Percentiles rank a stretch among this genome's conserved stretches.
phyloP scores from a whole-genome alignment of 2,113 vertebrate species.

The Gnathonemus echidnorhynchus region DNA sequence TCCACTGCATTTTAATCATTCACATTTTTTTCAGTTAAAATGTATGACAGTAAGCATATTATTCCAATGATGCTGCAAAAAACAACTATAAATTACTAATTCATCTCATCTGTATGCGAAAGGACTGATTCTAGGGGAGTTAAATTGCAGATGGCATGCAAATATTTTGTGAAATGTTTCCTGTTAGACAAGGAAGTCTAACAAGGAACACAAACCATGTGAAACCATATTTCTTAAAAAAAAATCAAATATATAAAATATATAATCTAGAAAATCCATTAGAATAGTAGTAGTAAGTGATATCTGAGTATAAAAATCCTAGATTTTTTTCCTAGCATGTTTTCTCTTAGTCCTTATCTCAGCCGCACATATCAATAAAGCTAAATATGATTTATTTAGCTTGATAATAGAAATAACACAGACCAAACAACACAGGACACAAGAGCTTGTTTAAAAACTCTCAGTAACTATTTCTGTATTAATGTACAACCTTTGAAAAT shows the following conservation, averaged over 20 bases:
- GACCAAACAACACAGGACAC: constrained; percentile 43
- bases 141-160: constrained; percentile 25
- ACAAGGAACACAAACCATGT: neutral
- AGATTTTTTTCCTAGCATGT: neutral
- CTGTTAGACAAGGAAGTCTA: neutral
- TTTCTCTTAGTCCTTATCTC: neutral
- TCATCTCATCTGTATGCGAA: neutral
- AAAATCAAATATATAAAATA: neutral
- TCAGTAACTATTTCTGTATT: constrained; percentile 75
- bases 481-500: constrained; percentile 77
- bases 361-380: neutral
- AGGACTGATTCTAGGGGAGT: neutral
- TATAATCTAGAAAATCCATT: neutral
- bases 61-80: neutral
- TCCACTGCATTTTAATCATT: neutral
- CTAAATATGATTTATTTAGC: neutral
- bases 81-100: neutral
- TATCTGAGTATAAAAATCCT: neutral
- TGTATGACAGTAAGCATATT: neutral
- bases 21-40: neutral
- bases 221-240: neutral
- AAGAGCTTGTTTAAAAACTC: constrained; percentile 63
- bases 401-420: constrained; percentile 37
- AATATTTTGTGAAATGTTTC: neutral
- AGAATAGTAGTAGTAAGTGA: neutral